Evolutionary conservation across 2,888 invertebrate genomes (phyloP), one percentile per base, ranked within the genome.

Genomic region (Platycheirus rosarum): DNA sequence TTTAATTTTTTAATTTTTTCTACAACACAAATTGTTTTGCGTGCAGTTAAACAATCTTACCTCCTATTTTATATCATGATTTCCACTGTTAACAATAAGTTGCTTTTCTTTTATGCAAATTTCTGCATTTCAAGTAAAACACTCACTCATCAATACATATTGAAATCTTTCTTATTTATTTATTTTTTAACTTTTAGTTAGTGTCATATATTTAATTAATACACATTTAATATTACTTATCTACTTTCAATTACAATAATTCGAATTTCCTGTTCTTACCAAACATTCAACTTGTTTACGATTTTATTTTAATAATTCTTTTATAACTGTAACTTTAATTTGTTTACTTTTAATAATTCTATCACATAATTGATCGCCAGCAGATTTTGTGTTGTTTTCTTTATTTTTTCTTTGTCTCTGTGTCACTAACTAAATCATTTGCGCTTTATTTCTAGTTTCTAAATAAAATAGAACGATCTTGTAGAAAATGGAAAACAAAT

Each of bases 361-460:
- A 80, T 80, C 80, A 80, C 80, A 75, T 80, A 76, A 80, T 75
- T 76, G 75, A 80, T 80, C 69, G 65, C 49, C 62, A 79, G 69
- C 70, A 62, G 65, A 62, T 32, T 62, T 37, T 75, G 40, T 44
- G 32, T 75, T 18, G 29, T 9, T 63, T 7, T 63, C 16, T 63
- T 13, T 18, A 29, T 9, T 63, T 7, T 63, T 11, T 63, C 9
- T 46, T 7, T 68, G 29, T 29, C 8, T 16, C 60, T 53, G 63
- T 75, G 75, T 37, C 53, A 63, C 51, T 74, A 70, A 48, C 55
- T 74, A 44, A 16, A 18, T 66, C 62, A 71, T 80, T 80, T 80
- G 79, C 75, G 79, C 79, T 53, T 42, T 66, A 16, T 51, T 65
- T 40, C 44, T 69, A 70, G 57, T 60, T 63, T 26, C 44, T 60